Evolutionary conservation across 2,113 vertebrate species (phyloP).

Genomic region (Sprattus sprattus): DNA sequence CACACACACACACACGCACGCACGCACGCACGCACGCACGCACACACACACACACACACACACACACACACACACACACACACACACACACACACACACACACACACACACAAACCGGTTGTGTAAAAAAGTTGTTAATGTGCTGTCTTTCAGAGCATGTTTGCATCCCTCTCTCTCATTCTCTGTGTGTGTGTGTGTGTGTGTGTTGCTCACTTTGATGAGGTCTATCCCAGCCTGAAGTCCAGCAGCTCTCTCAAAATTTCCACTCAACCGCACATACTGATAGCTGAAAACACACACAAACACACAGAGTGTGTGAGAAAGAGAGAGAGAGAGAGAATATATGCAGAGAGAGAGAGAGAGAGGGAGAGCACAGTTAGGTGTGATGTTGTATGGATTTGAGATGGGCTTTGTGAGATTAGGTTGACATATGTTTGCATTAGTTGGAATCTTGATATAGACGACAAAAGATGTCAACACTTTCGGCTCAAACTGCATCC

Average conservation of each 20-base stretch:
- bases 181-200: not conserved
- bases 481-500: too few species aligned
- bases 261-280: conserved; percentile 82
- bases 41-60: too few species aligned
- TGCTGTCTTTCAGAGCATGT: too few species aligned
- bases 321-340: not conserved
- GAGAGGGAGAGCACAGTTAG: too few species aligned
- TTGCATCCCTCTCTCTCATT: not conserved
- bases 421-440: too few species aligned
- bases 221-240: conserved; percentile 90
- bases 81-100: not conserved
- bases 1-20: not conserved
- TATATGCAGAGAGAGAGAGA: not conserved
- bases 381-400: not conserved
- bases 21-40: not conserved
- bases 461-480: too few species aligned
- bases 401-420: too few species aligned
- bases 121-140: too few species aligned
- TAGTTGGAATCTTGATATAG: too few species aligned
- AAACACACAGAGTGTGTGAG: not conserved
- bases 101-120: too few species aligned
- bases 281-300: conserved; percentile 71
- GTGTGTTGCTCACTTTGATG: conserved; percentile 70
- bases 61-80: conserved; percentile 23
- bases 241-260: conserved; percentile 90